These are phyloP conservation scores for Catocala fraxini DNA, from an alignment of 2,888 invertebrate species.

Conservation along the genomic window DNA sequence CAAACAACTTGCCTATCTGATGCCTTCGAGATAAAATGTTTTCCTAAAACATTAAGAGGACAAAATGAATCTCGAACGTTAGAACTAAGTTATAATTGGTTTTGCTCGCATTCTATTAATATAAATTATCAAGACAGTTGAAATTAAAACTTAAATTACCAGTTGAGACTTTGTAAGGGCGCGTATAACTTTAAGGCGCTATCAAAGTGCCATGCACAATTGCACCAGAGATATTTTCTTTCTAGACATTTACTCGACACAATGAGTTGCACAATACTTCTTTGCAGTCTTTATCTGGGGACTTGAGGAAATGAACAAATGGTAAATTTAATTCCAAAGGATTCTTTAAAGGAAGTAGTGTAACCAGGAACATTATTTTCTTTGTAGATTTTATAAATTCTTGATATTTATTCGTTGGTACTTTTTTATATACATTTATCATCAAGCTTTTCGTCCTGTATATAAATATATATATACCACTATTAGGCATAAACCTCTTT, in stretches of 20 bases:
- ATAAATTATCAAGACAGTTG: conserved; percentile 41
- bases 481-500: no score
- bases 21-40: conserved; percentile 17
- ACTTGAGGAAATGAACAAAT: no score
- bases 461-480: no score
- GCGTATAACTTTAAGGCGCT: conserved; percentile 26
- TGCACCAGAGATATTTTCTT: conserved; percentile 31
- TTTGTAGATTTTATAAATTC: no score
- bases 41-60: conserved; percentile 18
- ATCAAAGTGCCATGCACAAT: conserved; percentile 36
- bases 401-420: no score
- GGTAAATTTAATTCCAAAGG: no score
- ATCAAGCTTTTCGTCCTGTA: no score
- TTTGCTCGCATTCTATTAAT: conserved; percentile 37
- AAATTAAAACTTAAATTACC: conserved; percentile 47
- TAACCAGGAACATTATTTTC: no score
- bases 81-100: conserved; percentile 27
- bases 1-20: conserved; percentile 7
- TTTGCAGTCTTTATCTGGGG: no score
- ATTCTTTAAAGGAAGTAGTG: no score
- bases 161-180: conserved; percentile 27
- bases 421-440: no score
- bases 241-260: conserved; percentile 25
- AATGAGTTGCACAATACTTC: conserved; percentile 1
- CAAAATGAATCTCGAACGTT: conserved; percentile 22